Evolutionary conservation across 1,140 invertebrate genomes (phyloP), one percentile per base, ranked within the genome.

Genomic region (Pseudomyrmex cubaensis): DNA sequence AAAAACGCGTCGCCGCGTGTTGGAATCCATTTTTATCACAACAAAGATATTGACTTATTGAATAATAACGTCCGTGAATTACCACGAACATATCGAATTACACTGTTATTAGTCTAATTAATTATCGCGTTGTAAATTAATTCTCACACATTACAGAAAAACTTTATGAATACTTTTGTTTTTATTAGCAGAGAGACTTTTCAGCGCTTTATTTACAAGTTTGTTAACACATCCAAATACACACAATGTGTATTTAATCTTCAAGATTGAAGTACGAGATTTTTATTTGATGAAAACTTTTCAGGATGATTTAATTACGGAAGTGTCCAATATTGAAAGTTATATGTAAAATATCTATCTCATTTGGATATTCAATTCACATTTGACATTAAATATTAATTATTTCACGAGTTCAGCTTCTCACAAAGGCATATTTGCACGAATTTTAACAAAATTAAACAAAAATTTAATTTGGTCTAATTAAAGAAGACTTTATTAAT

Each of bases 341-440:
- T 67, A 12, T 56, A 67, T 59, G 57, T 56, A 20, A 44, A 77
- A 46, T 15, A 54, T 52, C 46, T 9, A 48, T 20, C 13, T 25
- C 10, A 44, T 17, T 52, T 52, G 22, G 35, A 77, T n/a, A 13
- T 52, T 54, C 17, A 77, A 50, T 22, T 48, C 44, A 25, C 20
- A 66, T 44, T 61, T 2, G 15, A 46, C 3, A 46, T 67, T 54
- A 48, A 76, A 77, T 46, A 56, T 56, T 25, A 67, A 67, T 77
- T 56, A 67, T 77, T 17, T 3, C 35, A 2, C 5, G 0, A 67
- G 22, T 56, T n/a, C 17, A 35, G 13, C 3, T 69, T 52, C 35
- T 35, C 35, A 35, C 35, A 35, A 35, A 35, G 5, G 35, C 5
- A 35, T 35, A 35, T 35, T 35, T 35, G 35, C 35, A 5, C 35